Evolutionary conservation across 2,113 vertebrate genomes (phyloP).

Genomic region (Pontoporia blainvillei): DNA sequence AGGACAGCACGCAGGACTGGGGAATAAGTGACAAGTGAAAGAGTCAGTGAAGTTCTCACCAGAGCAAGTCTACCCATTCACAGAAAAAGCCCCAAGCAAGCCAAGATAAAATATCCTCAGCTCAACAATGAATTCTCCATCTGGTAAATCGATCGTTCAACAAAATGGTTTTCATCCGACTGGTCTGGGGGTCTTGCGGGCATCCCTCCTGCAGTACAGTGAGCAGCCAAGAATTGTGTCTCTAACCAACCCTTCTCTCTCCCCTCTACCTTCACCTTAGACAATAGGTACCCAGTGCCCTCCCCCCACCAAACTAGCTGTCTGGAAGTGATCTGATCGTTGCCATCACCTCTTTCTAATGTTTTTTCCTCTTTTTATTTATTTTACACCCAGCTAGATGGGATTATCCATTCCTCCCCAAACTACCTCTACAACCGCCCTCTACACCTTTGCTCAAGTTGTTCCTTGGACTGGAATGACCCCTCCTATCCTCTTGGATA

Average conservation of each 20-base stretch:
- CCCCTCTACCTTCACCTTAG: not conserved
- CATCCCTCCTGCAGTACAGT: not conserved
- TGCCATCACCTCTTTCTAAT: not conserved
- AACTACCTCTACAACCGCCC: too few relatives aligned
- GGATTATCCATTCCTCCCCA: not conserved
- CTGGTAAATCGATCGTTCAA: not conserved
- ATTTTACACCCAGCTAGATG: not conserved
- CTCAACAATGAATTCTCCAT: not conserved
- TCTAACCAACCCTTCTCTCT: not conserved
- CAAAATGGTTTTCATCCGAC: not conserved
- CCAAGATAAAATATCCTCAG: not conserved
- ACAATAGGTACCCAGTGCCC: not conserved
- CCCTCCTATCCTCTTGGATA: not conserved
- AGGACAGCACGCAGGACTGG: not conserved
- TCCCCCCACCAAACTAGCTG: not conserved
- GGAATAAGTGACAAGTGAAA: not conserved
- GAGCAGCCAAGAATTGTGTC: not conserved
- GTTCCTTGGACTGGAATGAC: not conserved
- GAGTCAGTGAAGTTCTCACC: not conserved
- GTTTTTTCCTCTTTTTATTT: not conserved
- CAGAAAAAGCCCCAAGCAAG: not conserved
- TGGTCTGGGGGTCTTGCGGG: rapidly evolving
- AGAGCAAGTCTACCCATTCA: not conserved
- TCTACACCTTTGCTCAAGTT: not conserved
- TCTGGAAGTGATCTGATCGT: not conserved